Conservation (phyloP, 2,797 vertebrate genomes). For the Chromobotia macracanthus region DNA sequence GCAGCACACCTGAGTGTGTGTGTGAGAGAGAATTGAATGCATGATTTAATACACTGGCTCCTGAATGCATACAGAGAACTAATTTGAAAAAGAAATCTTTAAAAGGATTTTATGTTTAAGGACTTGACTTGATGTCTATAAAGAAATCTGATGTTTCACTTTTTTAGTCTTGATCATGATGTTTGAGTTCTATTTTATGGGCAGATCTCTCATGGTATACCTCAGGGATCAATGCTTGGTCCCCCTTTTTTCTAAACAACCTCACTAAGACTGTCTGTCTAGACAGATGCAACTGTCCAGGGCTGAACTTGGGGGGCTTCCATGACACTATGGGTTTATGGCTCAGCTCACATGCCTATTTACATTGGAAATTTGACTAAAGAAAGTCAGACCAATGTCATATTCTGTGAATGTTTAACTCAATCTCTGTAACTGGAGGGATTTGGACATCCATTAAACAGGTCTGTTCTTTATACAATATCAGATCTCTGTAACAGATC, state of each 20-base stretch:
- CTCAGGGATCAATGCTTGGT: neutral
- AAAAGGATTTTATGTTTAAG: too few relatives aligned
- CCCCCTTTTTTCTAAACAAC: neutral
- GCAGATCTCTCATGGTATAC: neutral
- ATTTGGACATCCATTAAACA: constrained; percentile 8
- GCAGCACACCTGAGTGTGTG: constrained; percentile 9
- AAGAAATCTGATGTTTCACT: neutral
- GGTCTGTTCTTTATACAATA: neutral
- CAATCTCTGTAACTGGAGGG: neutral
- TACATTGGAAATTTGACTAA: neutral
- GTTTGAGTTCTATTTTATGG: neutral
- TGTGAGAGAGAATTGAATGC: neutral
- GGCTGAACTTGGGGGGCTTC: neutral
- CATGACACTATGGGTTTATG: neutral
- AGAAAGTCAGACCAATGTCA: neutral
- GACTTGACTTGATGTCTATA: neutral
- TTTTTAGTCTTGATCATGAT: neutral
- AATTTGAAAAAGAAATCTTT: too few relatives aligned
- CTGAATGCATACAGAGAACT: neutral
- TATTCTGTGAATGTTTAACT: neutral
- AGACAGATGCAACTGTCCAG: constrained; percentile 13
- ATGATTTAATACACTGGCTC: neutral
- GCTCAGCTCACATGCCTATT: neutral
- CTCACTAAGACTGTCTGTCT: neutral
- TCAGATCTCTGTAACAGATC: constrained; percentile 14